A percentile compares a stretch with the other conserved stretches of the same genome.
Evolutionary conservation across 2,888 invertebrate genomes (phyloP).

Genomic region (Iselma pallidipennis): DNA sequence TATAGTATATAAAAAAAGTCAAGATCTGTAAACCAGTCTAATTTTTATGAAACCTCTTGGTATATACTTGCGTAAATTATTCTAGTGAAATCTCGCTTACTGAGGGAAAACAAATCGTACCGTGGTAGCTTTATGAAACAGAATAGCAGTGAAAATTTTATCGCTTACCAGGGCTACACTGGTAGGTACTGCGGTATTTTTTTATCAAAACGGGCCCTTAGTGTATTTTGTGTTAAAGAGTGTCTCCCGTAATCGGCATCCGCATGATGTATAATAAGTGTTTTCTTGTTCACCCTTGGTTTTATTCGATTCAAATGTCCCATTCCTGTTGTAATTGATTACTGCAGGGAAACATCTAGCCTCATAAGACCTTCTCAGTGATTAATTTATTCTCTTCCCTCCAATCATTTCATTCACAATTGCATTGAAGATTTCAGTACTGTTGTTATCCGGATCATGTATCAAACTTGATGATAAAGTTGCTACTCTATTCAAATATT

Average conservation of each 20-base stretch:
- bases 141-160: too few species aligned
- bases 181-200: too few species aligned
- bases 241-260: conserved; percentile 20
- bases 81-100: too few species aligned
- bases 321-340: conserved; percentile 36
- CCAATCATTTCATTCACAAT: conserved; percentile 42
- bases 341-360: conserved; percentile 41
- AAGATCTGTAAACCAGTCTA: too few species aligned
- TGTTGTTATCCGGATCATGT: conserved; percentile 37
- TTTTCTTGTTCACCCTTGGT: neutral
- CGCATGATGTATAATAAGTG: neutral
- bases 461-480: conserved; percentile 28
- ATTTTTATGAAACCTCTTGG: too few species aligned
- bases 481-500: conserved; percentile 1
- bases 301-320: neutral
- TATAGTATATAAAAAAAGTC: too few species aligned
- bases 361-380: conserved; percentile 39
- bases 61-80: too few species aligned
- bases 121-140: too few species aligned
- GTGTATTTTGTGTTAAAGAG: neutral
- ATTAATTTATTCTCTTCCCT: conserved; percentile 45
- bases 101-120: too few species aligned
- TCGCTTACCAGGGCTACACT: too few species aligned
- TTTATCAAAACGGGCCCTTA: too few species aligned
- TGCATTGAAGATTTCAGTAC: conserved; percentile 41